Base-by-base conservation (phyloP, 2,113 vertebrate genomes). In the Brachionichthys hirsutus region DNA sequence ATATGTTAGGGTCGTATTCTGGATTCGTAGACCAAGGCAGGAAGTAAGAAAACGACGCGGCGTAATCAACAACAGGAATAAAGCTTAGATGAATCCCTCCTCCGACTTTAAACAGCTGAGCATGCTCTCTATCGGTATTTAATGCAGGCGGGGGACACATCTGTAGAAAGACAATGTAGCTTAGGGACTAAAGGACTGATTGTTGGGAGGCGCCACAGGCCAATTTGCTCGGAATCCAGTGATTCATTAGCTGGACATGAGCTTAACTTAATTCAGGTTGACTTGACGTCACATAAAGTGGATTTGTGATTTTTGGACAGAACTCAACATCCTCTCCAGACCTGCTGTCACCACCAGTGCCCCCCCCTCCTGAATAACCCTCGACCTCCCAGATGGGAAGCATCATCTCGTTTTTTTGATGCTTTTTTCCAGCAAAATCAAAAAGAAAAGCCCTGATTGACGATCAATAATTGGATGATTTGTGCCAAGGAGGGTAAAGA, bases 351-450 rank as follows among this genome's bases (percentile, higher is more conserved):
- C 64, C 56, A 49, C 47, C 49, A 19, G 72, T 84, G 80, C 61
- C 67, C 36, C 41, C 57, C 50, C 22, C 48, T 69, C 47, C 53
- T 73, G 52, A 83, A 62, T 78, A 17, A 72, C 34, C 9, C 12
- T 62, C 45, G 55, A 68, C 58, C 64, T 68, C 70, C 70, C 73
- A 72, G 76, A 80, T 79, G 40, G 75, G 60, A 74, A 67, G 63
- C 54, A 77, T 64, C 72, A 76, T 73, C 70, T 68, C 82, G 67
- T 80, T 87, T 78, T n/a, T 77, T 69, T 42, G 53, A 63, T 48
- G 56, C 70, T 73, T 66, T 51, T 67, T 14, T 54, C 34, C 13
- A 43, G 30, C 51, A 44, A 46, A 51, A 19, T 56, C 67, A 55
- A 69, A 68, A 58, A 54, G 40, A 30, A 78, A 63, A 59, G 30